A percentile compares a stretch with the other conserved stretches of the same genome.
Evolutionary conservation across 1,140 invertebrate species (phyloP).

Genomic region (Drosophila lacteicornis): DNA sequence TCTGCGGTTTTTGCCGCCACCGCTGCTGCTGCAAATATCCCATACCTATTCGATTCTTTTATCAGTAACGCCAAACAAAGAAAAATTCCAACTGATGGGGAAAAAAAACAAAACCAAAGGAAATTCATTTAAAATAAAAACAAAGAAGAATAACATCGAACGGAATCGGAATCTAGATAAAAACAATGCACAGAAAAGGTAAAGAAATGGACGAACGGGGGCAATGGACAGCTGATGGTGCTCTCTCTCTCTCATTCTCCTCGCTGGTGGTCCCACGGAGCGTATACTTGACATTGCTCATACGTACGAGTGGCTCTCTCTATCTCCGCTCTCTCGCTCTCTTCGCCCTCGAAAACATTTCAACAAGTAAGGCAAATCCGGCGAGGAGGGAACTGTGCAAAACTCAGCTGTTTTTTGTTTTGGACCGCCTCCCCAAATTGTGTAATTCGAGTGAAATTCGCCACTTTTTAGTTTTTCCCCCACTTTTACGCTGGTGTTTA

Average conservation of each 20-base stretch:
- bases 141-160: constrained; percentile 44
- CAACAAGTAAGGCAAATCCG: constrained; percentile 39
- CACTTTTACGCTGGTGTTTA: background rate
- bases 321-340: constrained; percentile 7
- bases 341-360: constrained; percentile 26
- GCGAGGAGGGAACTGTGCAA: background rate
- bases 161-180: constrained; percentile 47
- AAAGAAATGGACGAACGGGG: constrained; percentile 39
- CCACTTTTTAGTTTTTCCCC: background rate
- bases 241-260: constrained; percentile 12
- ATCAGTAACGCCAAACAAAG: constrained; percentile 58
- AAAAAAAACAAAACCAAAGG: constrained; percentile 33
- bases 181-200: constrained; percentile 5
- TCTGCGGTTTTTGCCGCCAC: background rate
- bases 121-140: constrained; percentile 42
- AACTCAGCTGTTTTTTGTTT: constrained; percentile 80
- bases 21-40: constrained; percentile 21
- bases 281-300: constrained; percentile 67
- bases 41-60: constrained; percentile 17
- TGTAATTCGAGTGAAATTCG: constrained; percentile 54
- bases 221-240: constrained; percentile 73
- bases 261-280: constrained; percentile 21
- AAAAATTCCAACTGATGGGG: constrained; percentile 33
- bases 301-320: constrained; percentile 13
- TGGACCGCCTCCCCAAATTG: constrained; percentile 42